phyloP scores from a whole-genome alignment of 2,888 invertebrate species.

The Drosophila tanythrix region DNA sequence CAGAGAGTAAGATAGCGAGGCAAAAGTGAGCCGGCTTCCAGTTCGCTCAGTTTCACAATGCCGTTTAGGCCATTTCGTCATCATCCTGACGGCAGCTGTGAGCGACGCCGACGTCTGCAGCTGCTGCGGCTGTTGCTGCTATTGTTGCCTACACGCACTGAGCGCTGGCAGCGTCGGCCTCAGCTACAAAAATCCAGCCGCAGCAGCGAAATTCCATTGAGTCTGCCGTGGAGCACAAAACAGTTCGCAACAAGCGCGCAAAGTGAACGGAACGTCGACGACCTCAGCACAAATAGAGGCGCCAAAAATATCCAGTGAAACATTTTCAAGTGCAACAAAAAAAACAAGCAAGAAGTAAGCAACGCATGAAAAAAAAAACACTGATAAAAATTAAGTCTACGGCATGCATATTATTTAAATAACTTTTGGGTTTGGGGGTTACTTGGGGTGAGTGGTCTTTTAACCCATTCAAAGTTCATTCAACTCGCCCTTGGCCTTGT shows the following conservation, averaged over 20 bases:
- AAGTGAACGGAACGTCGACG: slow-evolving; percentile 72
- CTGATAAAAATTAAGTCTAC: slow-evolving; percentile 5
- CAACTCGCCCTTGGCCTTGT: slow-evolving; percentile 77
- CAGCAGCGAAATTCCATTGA: slow-evolving; percentile 66
- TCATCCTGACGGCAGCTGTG: slow-evolving; percentile 57
- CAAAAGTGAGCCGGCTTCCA: slow-evolving; percentile 22
- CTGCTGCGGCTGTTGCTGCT: slow-evolving; percentile 7
- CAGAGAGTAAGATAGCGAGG: slow-evolving; percentile 15
- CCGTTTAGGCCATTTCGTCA: slow-evolving; percentile 75
- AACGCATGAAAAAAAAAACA: slow-evolving; percentile 1
- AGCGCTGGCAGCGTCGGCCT: slow-evolving; percentile 10
- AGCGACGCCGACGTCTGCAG: slow-evolving; percentile 11
- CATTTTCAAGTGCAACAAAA: slow-evolving; percentile 27
- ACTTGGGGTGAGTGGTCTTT: background rate
- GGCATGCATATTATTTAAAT: background rate
- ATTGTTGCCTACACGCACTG: slow-evolving; percentile 23
- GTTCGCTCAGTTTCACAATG: slow-evolving; percentile 64
- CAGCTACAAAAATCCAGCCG: slow-evolving; percentile 76
- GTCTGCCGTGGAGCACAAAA: slow-evolving; percentile 54
- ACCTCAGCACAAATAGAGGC: slow-evolving; percentile 54
- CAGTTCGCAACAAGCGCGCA: slow-evolving; percentile 79
- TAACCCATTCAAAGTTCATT: slow-evolving; percentile 64
- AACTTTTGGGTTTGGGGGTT: background rate
- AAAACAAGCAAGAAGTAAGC: slow-evolving; percentile 59
- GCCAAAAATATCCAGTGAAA: slow-evolving; percentile 54